These are phyloP conservation scores for Chrysomallon squamiferum DNA, from an alignment of 1,140 invertebrate species.

Conservation along the genomic window DNA sequence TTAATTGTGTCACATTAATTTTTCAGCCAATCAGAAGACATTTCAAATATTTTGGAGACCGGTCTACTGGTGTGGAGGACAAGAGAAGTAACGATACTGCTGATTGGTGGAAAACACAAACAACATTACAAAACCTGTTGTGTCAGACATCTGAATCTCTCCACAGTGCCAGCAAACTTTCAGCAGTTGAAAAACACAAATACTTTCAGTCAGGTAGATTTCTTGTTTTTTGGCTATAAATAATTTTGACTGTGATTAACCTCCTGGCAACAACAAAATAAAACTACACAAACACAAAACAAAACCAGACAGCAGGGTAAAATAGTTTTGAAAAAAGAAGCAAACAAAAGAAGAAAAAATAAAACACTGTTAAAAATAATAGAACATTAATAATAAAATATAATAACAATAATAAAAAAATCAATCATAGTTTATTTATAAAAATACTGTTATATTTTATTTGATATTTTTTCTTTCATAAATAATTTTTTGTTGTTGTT, in stretches of 20 bases:
- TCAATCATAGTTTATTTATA: no score
- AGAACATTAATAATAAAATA: no score
- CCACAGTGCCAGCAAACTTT: constrained; percentile 29
- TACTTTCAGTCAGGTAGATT: constrained; percentile 46
- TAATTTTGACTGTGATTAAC: neutral
- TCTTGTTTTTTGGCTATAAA: no score
- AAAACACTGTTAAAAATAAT: no score
- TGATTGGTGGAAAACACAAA: constrained; percentile 41
- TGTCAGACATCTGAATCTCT: constrained; percentile 28
- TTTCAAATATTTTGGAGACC: constrained; percentile 49
- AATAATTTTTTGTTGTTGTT: no score
- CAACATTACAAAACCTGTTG: constrained; percentile 24
- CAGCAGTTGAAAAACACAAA: constrained; percentile 24
- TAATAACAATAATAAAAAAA: no score
- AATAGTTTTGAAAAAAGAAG: no score
- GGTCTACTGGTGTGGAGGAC: constrained; percentile 39
- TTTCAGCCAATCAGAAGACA: constrained; percentile 49
- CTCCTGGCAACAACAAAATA: neutral
- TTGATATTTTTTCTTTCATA: no score
- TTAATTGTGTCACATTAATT: neutral
- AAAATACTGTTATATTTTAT: no score
- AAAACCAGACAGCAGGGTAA: neutral
- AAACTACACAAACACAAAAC: neutral
- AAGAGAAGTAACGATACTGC: constrained; percentile 22
- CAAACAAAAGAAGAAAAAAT: no score